Conservation (phyloP, 2,113 vertebrate genomes). For the Crotophaga sulcirostris region DNA sequence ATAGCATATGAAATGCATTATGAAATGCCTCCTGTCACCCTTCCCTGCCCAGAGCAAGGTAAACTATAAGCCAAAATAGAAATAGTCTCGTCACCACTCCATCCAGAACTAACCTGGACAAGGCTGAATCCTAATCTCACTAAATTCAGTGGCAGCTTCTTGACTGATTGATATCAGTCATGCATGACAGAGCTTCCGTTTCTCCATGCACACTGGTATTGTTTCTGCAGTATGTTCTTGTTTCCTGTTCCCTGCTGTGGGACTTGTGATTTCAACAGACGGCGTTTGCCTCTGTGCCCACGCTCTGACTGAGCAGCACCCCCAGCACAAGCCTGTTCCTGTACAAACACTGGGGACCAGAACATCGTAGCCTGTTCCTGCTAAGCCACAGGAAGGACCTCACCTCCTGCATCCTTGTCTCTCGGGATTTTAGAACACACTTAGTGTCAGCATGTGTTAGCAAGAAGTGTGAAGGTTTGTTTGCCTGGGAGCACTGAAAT, state of each 20-base stretch:
- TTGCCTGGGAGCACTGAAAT: neutral
- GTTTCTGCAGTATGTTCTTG: neutral
- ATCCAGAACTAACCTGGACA: neutral
- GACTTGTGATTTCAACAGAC: neutral
- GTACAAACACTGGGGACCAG: fast-evolving
- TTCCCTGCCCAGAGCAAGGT: neutral
- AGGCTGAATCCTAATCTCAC: neutral
- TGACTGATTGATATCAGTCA: neutral
- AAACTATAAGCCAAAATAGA: neutral
- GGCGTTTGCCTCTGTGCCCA: fast-evolving
- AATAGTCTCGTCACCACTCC: neutral
- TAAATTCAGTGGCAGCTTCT: neutral
- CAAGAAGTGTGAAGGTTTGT: neutral
- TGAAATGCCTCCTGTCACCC: neutral
- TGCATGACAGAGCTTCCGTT: fast-evolving
- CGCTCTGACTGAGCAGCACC: neutral
- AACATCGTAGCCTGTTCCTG: no score
- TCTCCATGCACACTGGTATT: neutral
- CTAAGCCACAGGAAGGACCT: neutral
- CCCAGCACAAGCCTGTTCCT: neutral
- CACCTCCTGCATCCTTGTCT: fast-evolving
- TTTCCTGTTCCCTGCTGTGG: slow-evolving; percentile 6
- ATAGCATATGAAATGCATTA: neutral
- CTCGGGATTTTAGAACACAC: neutral
- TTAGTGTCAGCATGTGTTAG: neutral